These are phyloP conservation scores for Lepidothrix coronata DNA, from an alignment of 2,113 vertebrate species.

Conservation along the genomic window DNA sequence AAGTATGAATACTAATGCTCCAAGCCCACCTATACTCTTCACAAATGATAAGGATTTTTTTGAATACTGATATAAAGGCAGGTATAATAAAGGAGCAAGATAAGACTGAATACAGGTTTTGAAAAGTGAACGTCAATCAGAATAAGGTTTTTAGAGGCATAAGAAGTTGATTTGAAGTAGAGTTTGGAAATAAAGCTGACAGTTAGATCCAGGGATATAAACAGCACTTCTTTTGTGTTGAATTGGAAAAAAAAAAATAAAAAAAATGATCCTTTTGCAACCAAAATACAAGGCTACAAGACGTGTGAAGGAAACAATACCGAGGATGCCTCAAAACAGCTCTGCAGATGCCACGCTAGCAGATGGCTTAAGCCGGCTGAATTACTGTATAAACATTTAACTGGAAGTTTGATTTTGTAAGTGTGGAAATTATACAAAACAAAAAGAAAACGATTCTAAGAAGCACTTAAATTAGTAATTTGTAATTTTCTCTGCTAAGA, in stretches of 20 bases:
- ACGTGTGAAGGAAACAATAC: conserved; percentile 33
- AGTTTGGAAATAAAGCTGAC: conserved; percentile 53
- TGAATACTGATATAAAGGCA: conserved; percentile 9
- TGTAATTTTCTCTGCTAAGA: conserved; percentile 50
- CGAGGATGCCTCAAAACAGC: neutral
- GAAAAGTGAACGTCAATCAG: conserved; percentile 63
- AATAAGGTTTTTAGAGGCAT: neutral
- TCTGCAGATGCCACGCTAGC: neutral
- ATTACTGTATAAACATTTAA: conserved; percentile 61
- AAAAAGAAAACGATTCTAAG: conserved; percentile 47
- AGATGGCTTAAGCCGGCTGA: conserved; percentile 51
- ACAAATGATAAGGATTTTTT: conserved; percentile 15
- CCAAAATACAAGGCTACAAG: conserved; percentile 47
- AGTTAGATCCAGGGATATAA: conserved; percentile 37
- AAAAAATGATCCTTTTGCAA: conserved; percentile 20
- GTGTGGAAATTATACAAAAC: conserved; percentile 65
- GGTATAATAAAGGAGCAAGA: conserved; percentile 22
- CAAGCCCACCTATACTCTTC: conserved; percentile 26
- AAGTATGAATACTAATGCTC: conserved; percentile 63
- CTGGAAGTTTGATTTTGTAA: conserved; percentile 59
- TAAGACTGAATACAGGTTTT: conserved; percentile 44
- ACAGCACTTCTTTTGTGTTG: conserved; percentile 42
- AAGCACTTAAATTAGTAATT: conserved; percentile 58
- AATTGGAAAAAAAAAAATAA: neutral
- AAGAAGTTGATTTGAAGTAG: conserved; percentile 26